Base-by-base conservation (phyloP, 2,113 vertebrate genomes). In the Agapornis roseicollis region DNA sequence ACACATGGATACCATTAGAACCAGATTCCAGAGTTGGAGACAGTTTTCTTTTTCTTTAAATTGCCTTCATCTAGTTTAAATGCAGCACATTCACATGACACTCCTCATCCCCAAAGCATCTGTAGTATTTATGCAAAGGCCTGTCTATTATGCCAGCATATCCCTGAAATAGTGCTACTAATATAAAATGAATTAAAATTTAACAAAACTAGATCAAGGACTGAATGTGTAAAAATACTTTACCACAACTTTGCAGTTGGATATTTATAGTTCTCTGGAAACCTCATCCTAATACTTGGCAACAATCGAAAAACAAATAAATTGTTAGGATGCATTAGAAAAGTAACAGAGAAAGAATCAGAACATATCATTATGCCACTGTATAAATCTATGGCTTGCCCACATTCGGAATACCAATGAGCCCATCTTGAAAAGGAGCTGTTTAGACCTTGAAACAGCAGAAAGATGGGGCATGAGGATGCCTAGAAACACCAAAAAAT, bases 221-320 rank as follows among this genome's bases (percentile, higher is more conserved):
- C 73, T 72, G 19, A 8, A 27, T 1, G 6, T 80, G 37, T 41
- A 82, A 81, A 96, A 95, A 79, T 50, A 82, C 10, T 55, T 93
- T 65, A 58, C 58, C 64, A 61, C 19, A 76, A 44, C 41, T 93
- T 89, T 88, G 73, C 42, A 80, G 60, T 5, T 88, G 60, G 19
- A n/a, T 93, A 85, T 93, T 90, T 92, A 90, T 72, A 83, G 72
- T 70, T 88, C 76, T 86, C 50, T 83, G 80, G 71, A 93, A 95
- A 78, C 23, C 46, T 93, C 41, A 25, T 82, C 50, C 29, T 80
- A 70, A 88, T 80, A 80, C 82, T 93, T 90, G 88, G 76, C 92
- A 92, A 60, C 24, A 90, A 35, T 66, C 22, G 86, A 74, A 91
- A 89, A 80, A 7, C n/a, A 93, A 94, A 95, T 77, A 88, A 92